Evolutionary conservation across 2,797 vertebrate genomes (phyloP).

Genomic region (Anableps anableps): DNA sequence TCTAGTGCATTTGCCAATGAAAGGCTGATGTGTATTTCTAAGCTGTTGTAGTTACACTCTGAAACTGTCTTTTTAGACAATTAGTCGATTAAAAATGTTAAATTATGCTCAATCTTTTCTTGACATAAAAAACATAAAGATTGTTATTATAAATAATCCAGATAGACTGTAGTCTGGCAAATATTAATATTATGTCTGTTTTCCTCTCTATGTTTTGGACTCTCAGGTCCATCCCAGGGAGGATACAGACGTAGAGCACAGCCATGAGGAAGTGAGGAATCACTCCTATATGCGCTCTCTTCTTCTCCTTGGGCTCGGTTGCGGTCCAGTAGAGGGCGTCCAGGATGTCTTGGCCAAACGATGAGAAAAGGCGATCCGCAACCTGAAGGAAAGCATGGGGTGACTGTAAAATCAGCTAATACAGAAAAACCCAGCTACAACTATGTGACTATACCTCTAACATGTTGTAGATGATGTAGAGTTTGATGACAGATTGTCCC

Average conservation of each 20-base stretch:
- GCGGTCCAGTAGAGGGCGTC: conserved; percentile 99
- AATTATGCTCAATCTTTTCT: too few species aligned
- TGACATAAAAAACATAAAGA: neutral
- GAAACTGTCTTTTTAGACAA: neutral
- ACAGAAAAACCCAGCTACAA: neutral
- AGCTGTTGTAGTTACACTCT: neutral
- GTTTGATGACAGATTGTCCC: conserved; percentile 98
- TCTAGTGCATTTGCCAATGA: neutral
- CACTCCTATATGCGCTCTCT: conserved; percentile 93
- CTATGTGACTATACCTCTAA: conserved; percentile 85
- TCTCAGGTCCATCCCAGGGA: conserved; percentile 41
- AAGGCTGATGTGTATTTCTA: neutral
- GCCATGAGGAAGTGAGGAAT: conserved; percentile 98
- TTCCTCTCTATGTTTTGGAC: neutral
- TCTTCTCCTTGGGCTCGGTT: conserved; percentile 94
- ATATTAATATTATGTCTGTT: neutral
- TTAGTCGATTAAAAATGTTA: neutral
- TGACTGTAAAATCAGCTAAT: neutral
- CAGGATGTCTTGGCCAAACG: conserved; percentile 97
- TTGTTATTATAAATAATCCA: neutral
- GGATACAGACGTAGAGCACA: conserved; percentile 99
- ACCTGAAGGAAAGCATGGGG: conserved; percentile 65
- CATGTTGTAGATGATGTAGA: conserved; percentile 99
- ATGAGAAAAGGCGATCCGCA: conserved; percentile 96
- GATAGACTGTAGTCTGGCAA: neutral